Percentiles rank a stretch among this genome's conserved stretches.
These are phyloP conservation scores for Aurelia coerulea DNA, from an alignment of 30 jellyfish, hydroid and myxozoan species.

Conservation along the genomic window DNA sequence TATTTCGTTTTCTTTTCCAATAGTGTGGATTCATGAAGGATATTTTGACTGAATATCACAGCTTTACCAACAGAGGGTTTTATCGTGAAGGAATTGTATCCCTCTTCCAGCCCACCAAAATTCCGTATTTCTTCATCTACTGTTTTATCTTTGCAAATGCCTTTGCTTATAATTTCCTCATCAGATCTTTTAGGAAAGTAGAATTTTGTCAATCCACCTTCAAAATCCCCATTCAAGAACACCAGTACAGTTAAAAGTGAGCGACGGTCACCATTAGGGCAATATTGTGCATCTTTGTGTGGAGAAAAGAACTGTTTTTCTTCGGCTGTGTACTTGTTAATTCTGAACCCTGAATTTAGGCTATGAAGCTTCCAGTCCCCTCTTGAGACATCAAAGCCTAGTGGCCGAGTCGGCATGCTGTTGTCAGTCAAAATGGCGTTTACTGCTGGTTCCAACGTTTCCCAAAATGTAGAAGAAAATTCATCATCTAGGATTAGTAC, in stretches of 20 bases:
- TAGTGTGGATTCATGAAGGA: conserved; percentile 53
- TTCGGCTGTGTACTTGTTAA: conserved; percentile 23
- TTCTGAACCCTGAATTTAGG: conserved; percentile 43
- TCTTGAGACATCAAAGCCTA: conserved; percentile 58
- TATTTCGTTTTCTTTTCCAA: conserved; percentile 20
- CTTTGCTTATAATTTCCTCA: not conserved
- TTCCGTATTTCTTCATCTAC: conserved; percentile 34
- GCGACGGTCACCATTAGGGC: conserved; percentile 77
- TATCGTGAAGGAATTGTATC: conserved; percentile 42
- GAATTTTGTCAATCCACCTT: conserved; percentile 62
- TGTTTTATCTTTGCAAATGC: conserved; percentile 21
- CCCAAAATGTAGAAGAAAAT: conserved; percentile 53
- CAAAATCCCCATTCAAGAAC: conserved; percentile 59
- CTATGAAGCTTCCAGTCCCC: conserved; percentile 59
- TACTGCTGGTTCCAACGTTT: conserved; percentile 1
- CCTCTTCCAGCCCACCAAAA: conserved; percentile 59
- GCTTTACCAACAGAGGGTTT: conserved; percentile 52
- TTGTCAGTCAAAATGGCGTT: not conserved
- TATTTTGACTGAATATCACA: conserved; percentile 64
- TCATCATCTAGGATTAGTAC: conserved; percentile 34
- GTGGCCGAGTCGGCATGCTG: not conserved
- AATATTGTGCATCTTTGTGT: conserved; percentile 77
- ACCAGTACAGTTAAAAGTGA: conserved; percentile 51
- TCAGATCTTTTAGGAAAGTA: conserved; percentile 22
- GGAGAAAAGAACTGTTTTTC: conserved; percentile 45